Evolutionary conservation across 2,888 invertebrate genomes (phyloP).

Genomic region (Platycheirus albimanus): DNA sequence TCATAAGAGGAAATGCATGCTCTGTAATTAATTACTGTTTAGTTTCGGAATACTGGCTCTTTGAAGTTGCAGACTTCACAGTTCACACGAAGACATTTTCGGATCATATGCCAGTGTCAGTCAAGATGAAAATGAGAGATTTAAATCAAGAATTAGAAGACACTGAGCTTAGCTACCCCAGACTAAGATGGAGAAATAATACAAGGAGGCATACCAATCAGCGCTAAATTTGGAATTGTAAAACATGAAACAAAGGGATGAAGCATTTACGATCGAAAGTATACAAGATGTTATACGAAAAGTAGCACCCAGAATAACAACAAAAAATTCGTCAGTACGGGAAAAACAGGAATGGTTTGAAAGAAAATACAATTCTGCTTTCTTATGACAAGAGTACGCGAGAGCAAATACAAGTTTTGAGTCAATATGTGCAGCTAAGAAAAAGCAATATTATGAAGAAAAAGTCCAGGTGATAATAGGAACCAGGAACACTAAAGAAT

Average conservation of each 20-base stretch:
- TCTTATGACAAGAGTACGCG: not conserved
- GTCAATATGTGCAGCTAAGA: not conserved
- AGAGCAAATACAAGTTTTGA: not conserved
- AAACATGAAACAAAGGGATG: not conserved
- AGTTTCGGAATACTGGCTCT: not conserved
- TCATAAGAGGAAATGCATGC: not conserved
- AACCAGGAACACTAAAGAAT: too few relatives aligned
- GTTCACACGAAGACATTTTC: not conserved
- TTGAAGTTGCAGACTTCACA: not conserved
- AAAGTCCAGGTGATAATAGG: too few relatives aligned
- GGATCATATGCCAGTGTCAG: constrained; percentile 11
- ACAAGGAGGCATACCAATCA: not conserved
- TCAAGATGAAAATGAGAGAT: not conserved
- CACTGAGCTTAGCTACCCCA: not conserved
- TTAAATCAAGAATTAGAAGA: too few relatives aligned
- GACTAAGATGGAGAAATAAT: not conserved
- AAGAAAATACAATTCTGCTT: not conserved
- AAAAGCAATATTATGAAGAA: not conserved
- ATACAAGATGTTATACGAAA: not conserved
- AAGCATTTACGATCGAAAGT: not conserved
- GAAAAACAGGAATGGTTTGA: constrained; percentile 5
- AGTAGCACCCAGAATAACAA: not conserved
- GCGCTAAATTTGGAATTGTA: too few relatives aligned
- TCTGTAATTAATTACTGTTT: constrained; percentile 1
- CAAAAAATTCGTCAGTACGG: not conserved